Evolutionary conservation across 2,888 invertebrate genomes (phyloP), one percentile per base, ranked within the genome.

Genomic region (Aleiodes testaceus): DNA sequence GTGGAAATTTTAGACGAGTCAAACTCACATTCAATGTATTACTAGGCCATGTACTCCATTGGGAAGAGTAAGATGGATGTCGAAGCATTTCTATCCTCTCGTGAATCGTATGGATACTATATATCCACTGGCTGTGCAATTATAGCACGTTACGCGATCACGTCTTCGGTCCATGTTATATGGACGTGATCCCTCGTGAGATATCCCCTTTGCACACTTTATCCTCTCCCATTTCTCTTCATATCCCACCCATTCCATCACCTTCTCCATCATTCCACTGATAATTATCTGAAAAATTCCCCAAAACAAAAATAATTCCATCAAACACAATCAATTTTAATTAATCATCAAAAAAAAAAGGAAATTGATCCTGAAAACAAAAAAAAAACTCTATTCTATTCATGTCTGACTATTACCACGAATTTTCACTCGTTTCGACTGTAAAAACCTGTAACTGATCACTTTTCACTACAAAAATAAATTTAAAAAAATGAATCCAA

Each of bases 51-150:
- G 67, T 68, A 55, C 44, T 72, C 72, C 72, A 36, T 18, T 6
- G 72, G 72, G 68, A 68, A 30, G 64, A 42, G 36, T 20, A 64
- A 64, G 67, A 52, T 52, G 49, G 53, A 72, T 64, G 44, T 9
- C 12, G 61, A 3, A 26, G 49, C 49, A 42, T 49, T 59, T 70
- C 59, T 72, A 72, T 67, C 52, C 71, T 72, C 67, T 18, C 45
- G 71, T 67, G 71, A 72, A 67, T 67, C 63, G 63, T 22, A 26
- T 16, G 42, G 22, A 44, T 44, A 18, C 11, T 63, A 44, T n/a
- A 63, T 20, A 63, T 14, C 53, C 44, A 63, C 18, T 22, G 61
- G 61, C 44, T 61, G n/a, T 16, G 64, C 67, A 72, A 61, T 72
- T 67, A 47, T 52, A 42, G 45, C 71, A 49, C 44, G 42, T 47